Evolutionary conservation across 2,888 invertebrate genomes (phyloP).

Genomic region (Noctua pronuba): DNA sequence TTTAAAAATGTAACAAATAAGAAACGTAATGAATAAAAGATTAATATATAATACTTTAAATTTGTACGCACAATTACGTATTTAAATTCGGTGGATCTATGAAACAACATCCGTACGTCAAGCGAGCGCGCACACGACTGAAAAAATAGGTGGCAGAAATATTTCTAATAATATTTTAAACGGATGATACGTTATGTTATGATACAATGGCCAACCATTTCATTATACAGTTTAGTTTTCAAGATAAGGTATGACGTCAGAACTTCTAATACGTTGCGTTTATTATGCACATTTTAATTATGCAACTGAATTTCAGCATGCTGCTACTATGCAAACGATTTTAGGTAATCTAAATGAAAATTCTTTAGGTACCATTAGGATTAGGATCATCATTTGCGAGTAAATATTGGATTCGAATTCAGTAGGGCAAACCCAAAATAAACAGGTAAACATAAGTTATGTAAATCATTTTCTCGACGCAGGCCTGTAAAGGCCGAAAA

Average conservation of each 20-base stretch:
- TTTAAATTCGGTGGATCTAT: too few relatives aligned
- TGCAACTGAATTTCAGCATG: not conserved
- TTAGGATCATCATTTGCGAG: not conserved
- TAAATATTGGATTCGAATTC: not conserved
- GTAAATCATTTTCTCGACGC: too few relatives aligned
- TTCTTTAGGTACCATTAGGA: not conserved
- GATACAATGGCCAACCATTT: not conserved
- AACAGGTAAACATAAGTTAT: not conserved
- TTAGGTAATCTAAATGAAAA: not conserved
- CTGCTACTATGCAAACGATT: not conserved
- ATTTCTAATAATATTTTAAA: not conserved
- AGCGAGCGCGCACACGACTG: too few relatives aligned
- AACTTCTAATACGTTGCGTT: not conserved
- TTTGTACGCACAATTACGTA: too few relatives aligned
- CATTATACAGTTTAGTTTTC: not conserved
- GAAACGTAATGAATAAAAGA: too few relatives aligned
- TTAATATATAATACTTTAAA: too few relatives aligned
- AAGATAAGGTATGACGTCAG: constrained; percentile 4
- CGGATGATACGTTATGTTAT: not conserved
- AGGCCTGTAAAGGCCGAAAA: too few relatives aligned
- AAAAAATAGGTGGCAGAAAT: not conserved
- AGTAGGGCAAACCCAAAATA: not conserved
- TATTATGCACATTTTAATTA: constrained; percentile 15
- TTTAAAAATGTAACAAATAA: too few relatives aligned
- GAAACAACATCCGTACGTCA: too few relatives aligned